Evolutionary conservation across 2,888 invertebrate genomes (phyloP), one percentile per base, ranked within the genome.

Genomic region (Leucoma salicis): DNA sequence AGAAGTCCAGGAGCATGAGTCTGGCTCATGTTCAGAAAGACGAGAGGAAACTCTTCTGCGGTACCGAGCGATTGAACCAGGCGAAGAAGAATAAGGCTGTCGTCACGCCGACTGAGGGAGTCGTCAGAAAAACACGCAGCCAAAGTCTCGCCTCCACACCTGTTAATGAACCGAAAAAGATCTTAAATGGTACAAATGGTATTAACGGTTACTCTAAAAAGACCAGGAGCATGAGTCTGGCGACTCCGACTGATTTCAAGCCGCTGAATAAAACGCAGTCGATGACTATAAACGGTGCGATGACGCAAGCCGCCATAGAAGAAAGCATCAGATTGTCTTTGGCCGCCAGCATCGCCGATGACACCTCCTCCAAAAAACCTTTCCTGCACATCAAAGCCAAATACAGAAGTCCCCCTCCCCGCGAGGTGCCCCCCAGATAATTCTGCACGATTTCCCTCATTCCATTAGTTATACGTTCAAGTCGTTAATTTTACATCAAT

Each of bases 301-400:
- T 89, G 49, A 88, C 90, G 53, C 87, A 89, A 54, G 88, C 90
- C 42, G 84, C 86, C 52, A 89, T 89, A 35, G 90, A 90, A 58
- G 88, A 87, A 63, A 87, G 85, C 61, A 85, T 90, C 58, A 51
- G 86, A 1, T 77, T 80, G 46, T 85, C 88, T 4, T 68, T 89
- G 6, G 85, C 83, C 15, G 89, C 87, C 29, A 71, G 54, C 52
- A 78, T 87, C 46, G 78, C 72, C n/a, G 84, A 82, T 55, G 70
- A 78, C 47, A 72, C 63, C 43, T 69, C 70, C 31, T 57, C 82
- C 47, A 90, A 90, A 64, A 88, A 90, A 60, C 88, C 91, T 56
- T 94, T 92, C 78, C 85, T 94, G 61, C 93, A 93, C 85, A 94
- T 94, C 70, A 92, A 93, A 70, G 93, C 93, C 76, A 94, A 94